Conservation (phyloP, 2,888 invertebrate genomes). For the Platerodrilus igneus region DNA sequence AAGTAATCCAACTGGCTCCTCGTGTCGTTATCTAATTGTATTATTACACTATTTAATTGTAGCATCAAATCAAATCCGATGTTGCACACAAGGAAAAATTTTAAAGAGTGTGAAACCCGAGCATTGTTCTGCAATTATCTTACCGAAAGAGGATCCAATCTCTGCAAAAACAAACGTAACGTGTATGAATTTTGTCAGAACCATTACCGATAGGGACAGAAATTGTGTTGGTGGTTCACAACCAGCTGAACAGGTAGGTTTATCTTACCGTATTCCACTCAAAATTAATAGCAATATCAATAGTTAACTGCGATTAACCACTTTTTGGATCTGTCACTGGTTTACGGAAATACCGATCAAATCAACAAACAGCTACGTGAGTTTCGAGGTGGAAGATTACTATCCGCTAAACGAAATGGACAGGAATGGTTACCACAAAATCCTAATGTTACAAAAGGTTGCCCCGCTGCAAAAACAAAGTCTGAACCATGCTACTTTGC, state of each 20-base stretch:
- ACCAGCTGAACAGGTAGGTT: constrained; percentile 66
- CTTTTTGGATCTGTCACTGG: constrained; percentile 71
- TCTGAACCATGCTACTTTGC: constrained; percentile 71
- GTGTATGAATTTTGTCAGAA: constrained; percentile 72
- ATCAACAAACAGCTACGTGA: constrained; percentile 64
- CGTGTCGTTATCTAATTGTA: too few species aligned
- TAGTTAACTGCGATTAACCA: constrained; percentile 66
- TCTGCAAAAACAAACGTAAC: constrained; percentile 53
- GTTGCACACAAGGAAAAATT: constrained; percentile 58
- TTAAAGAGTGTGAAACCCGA: constrained; percentile 48
- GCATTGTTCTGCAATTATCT: constrained; percentile 53
- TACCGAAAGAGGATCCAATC: constrained; percentile 55
- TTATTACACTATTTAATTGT: constrained; percentile 21
- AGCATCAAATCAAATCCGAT: constrained; percentile 58
- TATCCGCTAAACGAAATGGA: constrained; percentile 58
- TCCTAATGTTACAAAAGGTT: constrained; percentile 62
- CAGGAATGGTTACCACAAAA: constrained; percentile 68
- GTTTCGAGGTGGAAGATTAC: constrained; percentile 64
- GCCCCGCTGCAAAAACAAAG: constrained; percentile 54
- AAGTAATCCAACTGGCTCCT: constrained; percentile 44
- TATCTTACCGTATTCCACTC: constrained; percentile 3
- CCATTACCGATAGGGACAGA: constrained; percentile 61
- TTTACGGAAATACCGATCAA: constrained; percentile 70
- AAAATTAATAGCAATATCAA: constrained; percentile 29
- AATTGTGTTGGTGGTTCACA: constrained; percentile 59